Evolutionary conservation across 2,113 vertebrate species (phyloP).

Genomic region (Channa maculata): DNA sequence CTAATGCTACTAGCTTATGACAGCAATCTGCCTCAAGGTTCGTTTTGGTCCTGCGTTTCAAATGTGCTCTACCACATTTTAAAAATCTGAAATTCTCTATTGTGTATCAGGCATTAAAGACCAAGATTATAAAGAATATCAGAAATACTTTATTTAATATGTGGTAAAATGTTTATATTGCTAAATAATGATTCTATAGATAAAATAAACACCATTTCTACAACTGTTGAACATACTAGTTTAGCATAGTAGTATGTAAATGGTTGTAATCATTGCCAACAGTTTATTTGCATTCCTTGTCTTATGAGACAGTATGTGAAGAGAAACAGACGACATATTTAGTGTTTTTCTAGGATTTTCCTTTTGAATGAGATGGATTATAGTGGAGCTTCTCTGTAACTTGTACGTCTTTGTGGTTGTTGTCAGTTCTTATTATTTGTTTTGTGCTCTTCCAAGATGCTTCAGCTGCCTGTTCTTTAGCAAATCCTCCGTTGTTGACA

Average conservation of each 20-base stretch:
- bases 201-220: neutral
- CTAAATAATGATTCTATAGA: no score
- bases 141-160: no score
- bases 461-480: constrained; percentile 33
- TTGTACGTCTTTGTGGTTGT: constrained; percentile 10
- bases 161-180: no score
- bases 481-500: constrained; percentile 62
- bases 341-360: constrained; percentile 22
- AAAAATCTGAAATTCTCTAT: no score
- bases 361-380: constrained; percentile 39
- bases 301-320: neutral
- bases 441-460: constrained; percentile 42
- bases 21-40: no score
- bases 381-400: constrained; percentile 2
- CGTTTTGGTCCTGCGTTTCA: no score
- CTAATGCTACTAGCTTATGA: no score
- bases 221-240: neutral
- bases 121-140: no score
- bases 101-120: no score
- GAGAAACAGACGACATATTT: neutral
- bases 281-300: constrained; percentile 2
- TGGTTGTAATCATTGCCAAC: neutral
- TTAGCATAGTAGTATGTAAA: no score
- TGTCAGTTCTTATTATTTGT: constrained; percentile 40
- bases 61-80: no score